Percentiles rank a stretch among this genome's conserved stretches.
These are phyloP conservation scores for Miichthys miiuy DNA, from an alignment of 2,797 vertebrate species.

Conservation along the genomic window DNA sequence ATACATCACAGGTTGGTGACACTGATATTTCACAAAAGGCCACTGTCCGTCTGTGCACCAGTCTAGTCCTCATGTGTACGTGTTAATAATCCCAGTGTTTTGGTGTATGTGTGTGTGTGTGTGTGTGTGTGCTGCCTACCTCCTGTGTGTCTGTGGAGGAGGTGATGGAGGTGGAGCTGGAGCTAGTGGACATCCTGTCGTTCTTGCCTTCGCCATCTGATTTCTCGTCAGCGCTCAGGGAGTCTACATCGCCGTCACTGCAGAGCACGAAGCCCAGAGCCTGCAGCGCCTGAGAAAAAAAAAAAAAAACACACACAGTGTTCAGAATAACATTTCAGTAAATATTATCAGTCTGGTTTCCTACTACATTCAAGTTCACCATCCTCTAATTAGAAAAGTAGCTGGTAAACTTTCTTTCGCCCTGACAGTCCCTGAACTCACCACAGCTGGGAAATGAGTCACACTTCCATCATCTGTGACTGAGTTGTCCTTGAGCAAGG, in stretches of 20 bases:
- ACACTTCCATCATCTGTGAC: conserved; percentile 62
- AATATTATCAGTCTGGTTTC: neutral
- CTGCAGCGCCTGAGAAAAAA: conserved; percentile 89
- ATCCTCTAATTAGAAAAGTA: neutral
- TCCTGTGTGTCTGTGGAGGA: conserved; percentile 91
- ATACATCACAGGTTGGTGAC: neutral
- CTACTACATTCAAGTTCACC: neutral
- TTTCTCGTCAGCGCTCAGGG: conserved; percentile 95
- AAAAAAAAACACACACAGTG: neutral
- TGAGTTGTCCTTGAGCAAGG: conserved; percentile 83
- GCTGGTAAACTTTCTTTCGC: neutral
- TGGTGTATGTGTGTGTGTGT: conserved; percentile 7
- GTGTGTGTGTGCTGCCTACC: conserved; percentile 81
- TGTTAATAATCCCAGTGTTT: conserved; percentile 12
- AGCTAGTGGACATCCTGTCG: conserved; percentile 90
- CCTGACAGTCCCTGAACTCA: conserved; percentile 5
- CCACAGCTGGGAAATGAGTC: conserved; percentile 23
- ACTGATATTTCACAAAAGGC: neutral
- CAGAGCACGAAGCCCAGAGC: conserved; percentile 93
- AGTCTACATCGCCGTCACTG: conserved; percentile 91
- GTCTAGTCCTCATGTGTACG: neutral
- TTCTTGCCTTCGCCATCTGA: conserved; percentile 93
- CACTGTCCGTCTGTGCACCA: neutral
- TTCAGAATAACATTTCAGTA: neutral
- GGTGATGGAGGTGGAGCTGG: conserved; percentile 92